These are phyloP conservation scores for Syngnathus typhle DNA, from an alignment of 2,113 vertebrate genomes.

Conservation along the genomic window DNA sequence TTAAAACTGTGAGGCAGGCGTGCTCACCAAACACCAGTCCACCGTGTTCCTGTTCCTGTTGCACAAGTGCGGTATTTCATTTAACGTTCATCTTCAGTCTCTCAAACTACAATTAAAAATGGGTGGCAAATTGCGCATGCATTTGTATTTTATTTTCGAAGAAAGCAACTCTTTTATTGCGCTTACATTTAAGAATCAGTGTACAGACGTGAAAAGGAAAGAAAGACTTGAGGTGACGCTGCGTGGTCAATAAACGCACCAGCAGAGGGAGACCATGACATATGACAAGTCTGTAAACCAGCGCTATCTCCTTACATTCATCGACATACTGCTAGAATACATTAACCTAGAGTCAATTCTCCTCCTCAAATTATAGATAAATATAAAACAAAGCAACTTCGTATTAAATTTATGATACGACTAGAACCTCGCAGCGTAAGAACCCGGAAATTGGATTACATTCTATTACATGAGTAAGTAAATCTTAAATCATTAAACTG, in stretches of 20 bases:
- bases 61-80: neutral
- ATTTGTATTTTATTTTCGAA: neutral
- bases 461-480: neutral
- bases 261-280: slow-evolving; percentile 63
- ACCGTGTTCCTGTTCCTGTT: no score
- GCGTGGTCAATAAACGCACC: slow-evolving; percentile 44
- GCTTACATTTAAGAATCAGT: neutral
- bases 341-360: neutral
- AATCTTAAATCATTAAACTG: neutral
- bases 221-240: neutral
- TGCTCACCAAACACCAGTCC: neutral
- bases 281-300: slow-evolving; percentile 16
- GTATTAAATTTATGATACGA: neutral
- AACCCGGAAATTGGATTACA: neutral
- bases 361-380: neutral
- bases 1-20: neutral
- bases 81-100: no score
- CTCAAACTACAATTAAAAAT: neutral
- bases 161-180: neutral
- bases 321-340: neutral
- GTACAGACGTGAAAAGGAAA: neutral
- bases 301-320: neutral
- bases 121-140: neutral
- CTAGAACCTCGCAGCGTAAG: neutral
- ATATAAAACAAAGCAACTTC: neutral